A percentile compares a stretch with the other conserved stretches of the same genome.
phyloP scores from a whole-genome alignment of 2,888 invertebrate genomes.

The Nineta flava region DNA sequence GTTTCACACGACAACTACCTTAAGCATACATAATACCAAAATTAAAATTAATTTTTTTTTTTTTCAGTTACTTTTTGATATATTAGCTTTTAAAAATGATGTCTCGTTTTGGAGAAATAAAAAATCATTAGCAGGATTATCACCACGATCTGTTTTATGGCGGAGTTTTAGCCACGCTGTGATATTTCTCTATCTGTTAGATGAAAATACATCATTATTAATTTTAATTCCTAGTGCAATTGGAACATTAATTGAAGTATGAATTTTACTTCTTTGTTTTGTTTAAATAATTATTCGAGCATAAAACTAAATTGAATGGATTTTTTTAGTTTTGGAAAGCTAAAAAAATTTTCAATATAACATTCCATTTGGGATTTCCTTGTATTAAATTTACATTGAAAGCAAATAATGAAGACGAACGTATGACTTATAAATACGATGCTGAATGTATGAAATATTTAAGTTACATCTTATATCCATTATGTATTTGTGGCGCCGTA shows the following conservation, averaged over 20 bases:
- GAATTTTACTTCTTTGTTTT: background rate
- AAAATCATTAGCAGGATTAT: slow-evolving; percentile 75
- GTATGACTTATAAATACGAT: slow-evolving; percentile 71
- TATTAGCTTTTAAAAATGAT: slow-evolving; percentile 95
- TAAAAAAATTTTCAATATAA: slow-evolving; percentile 70
- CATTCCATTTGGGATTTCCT: slow-evolving; percentile 23
- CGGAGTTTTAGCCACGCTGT: slow-evolving; percentile 82
- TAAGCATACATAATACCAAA: too few relatives aligned
- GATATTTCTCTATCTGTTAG: slow-evolving; percentile 80
- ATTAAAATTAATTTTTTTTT: background rate
- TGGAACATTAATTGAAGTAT: slow-evolving; percentile 77
- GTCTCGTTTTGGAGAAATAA: slow-evolving; percentile 86
- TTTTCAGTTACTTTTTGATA: slow-evolving; percentile 82
- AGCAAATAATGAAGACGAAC: slow-evolving; percentile 45
- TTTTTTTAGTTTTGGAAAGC: slow-evolving; percentile 75
- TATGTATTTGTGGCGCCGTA: slow-evolving; percentile 71
- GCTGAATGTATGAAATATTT: slow-evolving; percentile 87
- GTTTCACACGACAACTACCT: too few relatives aligned
- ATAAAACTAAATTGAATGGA: background rate
- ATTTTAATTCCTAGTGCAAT: slow-evolving; percentile 77
- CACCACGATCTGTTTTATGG: slow-evolving; percentile 82
- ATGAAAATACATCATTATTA: slow-evolving; percentile 81
- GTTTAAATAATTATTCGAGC: background rate
- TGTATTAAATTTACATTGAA: slow-evolving; percentile 24
- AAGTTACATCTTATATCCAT: slow-evolving; percentile 74